These are phyloP conservation scores for Actinernus sp. DNA, from an alignment of 92 coral and sea anemone genomes.

Conservation along the genomic window DNA sequence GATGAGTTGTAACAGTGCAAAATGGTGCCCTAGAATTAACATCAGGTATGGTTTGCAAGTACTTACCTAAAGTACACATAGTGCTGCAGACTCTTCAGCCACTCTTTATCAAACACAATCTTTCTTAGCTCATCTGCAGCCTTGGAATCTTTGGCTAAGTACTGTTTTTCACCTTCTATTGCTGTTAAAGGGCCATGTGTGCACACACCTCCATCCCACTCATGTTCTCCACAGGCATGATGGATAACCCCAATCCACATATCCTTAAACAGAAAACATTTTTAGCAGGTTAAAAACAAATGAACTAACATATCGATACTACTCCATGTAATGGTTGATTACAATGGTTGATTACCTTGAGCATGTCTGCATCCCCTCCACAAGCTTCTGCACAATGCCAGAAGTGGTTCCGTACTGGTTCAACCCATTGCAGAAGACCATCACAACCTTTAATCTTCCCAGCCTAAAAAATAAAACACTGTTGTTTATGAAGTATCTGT, in stretches of 20 bases:
- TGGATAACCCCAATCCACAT: constrained; percentile 59
- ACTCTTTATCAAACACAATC: constrained; percentile 47
- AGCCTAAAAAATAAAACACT: constrained; percentile 47
- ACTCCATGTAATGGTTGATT: no score
- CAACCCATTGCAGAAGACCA: constrained; percentile 43
- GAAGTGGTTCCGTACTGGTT: constrained; percentile 69
- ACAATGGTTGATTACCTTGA: constrained; percentile 33
- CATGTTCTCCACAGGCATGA: no score
- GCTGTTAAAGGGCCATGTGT: constrained; percentile 69
- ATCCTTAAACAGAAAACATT: constrained; percentile 20
- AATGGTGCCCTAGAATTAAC: no score
- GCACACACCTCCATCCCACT: constrained; percentile 58
- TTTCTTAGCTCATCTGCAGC: constrained; percentile 58
- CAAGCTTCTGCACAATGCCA: constrained; percentile 75
- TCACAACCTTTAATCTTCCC: constrained; percentile 61
- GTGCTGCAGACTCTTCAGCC: constrained; percentile 38
- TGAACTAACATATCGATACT: no score
- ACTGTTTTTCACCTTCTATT: constrained; percentile 35
- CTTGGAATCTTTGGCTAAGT: no score
- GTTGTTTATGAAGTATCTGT: not conserved
- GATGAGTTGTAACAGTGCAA: no score
- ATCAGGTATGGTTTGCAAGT: not conserved
- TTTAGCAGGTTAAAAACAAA: no score
- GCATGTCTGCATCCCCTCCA: constrained; percentile 45
- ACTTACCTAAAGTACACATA: constrained; percentile 62